Evolutionary conservation across 2,888 invertebrate genomes (phyloP).

Genomic region (Microctonus brassicae): DNA sequence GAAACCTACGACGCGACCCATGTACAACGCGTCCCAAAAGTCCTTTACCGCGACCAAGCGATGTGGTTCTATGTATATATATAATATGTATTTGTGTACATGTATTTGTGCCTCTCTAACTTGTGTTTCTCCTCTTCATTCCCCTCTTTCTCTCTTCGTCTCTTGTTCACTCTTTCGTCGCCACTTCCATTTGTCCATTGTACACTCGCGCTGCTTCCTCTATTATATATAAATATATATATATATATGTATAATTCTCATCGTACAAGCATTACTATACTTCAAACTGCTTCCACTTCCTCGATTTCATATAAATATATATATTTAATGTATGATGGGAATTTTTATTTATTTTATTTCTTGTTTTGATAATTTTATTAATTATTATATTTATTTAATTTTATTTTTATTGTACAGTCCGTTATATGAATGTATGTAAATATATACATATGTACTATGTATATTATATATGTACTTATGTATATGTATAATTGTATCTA

Average conservation of each 20-base stretch:
- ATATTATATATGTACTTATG: background rate
- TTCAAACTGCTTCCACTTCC: slow-evolving; percentile 27
- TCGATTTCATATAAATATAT: slow-evolving; percentile 17
- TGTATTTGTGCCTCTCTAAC: background rate
- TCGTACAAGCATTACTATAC: background rate
- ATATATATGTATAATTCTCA: background rate
- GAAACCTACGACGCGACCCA: slow-evolving; percentile 58
- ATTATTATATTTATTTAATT: background rate
- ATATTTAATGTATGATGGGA: too few relatives aligned
- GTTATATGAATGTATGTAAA: too few relatives aligned
- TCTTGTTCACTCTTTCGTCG: slow-evolving; percentile 1
- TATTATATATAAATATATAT: background rate
- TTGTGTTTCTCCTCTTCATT: slow-evolving; percentile 9
- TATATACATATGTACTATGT: too few relatives aligned
- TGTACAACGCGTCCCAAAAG: slow-evolving; percentile 60
- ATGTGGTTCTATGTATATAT: too few relatives aligned
- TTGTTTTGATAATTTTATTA: too few relatives aligned
- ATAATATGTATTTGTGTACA: background rate
- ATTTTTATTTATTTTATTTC: too few relatives aligned
- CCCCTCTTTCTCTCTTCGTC: slow-evolving; percentile 28
- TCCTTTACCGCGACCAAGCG: slow-evolving; percentile 47
- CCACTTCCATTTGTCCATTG: background rate
- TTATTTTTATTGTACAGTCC: slow-evolving; percentile 2
- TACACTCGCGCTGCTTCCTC: background rate
- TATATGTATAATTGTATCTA: background rate